phyloP scores from a whole-genome alignment of 2,113 vertebrate species.

The Phaethon lepturus region DNA sequence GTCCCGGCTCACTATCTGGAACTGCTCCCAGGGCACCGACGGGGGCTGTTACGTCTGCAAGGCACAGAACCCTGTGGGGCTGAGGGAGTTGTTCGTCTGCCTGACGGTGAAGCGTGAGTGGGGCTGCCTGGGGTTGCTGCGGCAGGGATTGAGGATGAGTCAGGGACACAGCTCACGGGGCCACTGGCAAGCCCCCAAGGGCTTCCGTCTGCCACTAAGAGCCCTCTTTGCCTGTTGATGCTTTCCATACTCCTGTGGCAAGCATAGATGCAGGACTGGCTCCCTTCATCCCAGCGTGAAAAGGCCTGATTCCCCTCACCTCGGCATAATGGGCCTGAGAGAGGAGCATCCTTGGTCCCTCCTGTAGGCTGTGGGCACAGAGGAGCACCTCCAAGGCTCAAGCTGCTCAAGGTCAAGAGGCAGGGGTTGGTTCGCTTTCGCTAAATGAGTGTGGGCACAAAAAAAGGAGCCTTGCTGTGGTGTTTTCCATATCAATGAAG shows the following conservation, averaged over 20 bases:
- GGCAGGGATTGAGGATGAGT: neutral
- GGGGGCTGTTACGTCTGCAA: slow-evolving; percentile 86
- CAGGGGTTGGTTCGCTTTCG: neutral
- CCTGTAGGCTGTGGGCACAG: neutral
- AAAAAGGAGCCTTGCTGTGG: neutral
- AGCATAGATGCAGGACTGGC: neutral
- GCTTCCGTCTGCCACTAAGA: neutral
- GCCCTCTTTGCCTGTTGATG: neutral
- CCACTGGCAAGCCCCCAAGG: neutral
- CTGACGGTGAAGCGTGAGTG: slow-evolving; percentile 88
- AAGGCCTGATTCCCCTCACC: neutral
- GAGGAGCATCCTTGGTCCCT: neutral
- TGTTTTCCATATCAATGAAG: fast-evolving
- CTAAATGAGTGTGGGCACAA: neutral
- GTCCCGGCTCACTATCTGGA: slow-evolving; percentile 84
- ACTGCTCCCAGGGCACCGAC: slow-evolving; percentile 80
- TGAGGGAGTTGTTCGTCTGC: slow-evolving; percentile 80
- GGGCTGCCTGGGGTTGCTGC: neutral
- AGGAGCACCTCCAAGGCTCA: neutral
- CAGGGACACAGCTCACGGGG: neutral
- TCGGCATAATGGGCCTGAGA: neutral
- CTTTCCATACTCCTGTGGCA: neutral
- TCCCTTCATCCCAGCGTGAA: neutral
- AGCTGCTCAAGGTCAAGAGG: neutral
- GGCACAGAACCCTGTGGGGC: slow-evolving; percentile 84